phyloP scores from a whole-genome alignment of 1,140 invertebrate species.

The Pseudachorutes palmiensis region DNA sequence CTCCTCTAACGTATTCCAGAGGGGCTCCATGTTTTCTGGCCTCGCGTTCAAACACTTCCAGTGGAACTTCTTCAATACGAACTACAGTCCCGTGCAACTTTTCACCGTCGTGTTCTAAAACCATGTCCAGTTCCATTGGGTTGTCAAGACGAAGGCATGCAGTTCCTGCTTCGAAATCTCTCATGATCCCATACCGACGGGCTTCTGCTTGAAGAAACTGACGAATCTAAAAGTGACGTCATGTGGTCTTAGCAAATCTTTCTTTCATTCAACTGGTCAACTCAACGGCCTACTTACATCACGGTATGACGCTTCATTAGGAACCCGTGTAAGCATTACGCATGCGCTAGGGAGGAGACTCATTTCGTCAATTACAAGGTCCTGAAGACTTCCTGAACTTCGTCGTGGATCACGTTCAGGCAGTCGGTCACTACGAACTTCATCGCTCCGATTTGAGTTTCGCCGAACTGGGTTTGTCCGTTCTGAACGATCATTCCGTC shows the following conservation, averaged over 20 bases:
- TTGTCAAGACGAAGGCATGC: slow-evolving; percentile 27
- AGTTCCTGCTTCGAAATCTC: slow-evolving; percentile 27
- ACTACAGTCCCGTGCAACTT: slow-evolving; percentile 23
- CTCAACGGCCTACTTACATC: slow-evolving; percentile 16
- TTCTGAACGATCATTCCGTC: neutral
- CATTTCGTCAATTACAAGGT: slow-evolving; percentile 13
- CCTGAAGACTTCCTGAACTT: too few relatives aligned
- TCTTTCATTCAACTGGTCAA: neutral
- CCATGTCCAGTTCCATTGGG: slow-evolving; percentile 23
- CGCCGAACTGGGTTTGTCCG: neutral
- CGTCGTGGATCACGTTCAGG: too few relatives aligned
- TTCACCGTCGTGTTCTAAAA: slow-evolving; percentile 19
- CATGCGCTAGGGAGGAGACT: slow-evolving; percentile 18
- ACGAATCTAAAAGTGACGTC: slow-evolving; percentile 21
- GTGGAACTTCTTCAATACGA: slow-evolving; percentile 23
- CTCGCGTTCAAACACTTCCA: slow-evolving; percentile 21
- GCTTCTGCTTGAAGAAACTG: slow-evolving; percentile 33
- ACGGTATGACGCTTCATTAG: slow-evolving; percentile 29
- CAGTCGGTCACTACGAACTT: too few relatives aligned
- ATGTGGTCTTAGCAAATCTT: neutral
- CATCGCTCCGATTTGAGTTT: slow-evolving; percentile 11
- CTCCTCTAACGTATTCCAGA: too few relatives aligned
- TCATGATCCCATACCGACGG: slow-evolving; percentile 26
- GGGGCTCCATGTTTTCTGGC: slow-evolving; percentile 8
- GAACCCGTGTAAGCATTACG: slow-evolving; percentile 24